A percentile compares a stretch with the other conserved stretches of the same genome.
phyloP scores from a whole-genome alignment of 2,888 invertebrate genomes.

The Diplolepis rosae region DNA sequence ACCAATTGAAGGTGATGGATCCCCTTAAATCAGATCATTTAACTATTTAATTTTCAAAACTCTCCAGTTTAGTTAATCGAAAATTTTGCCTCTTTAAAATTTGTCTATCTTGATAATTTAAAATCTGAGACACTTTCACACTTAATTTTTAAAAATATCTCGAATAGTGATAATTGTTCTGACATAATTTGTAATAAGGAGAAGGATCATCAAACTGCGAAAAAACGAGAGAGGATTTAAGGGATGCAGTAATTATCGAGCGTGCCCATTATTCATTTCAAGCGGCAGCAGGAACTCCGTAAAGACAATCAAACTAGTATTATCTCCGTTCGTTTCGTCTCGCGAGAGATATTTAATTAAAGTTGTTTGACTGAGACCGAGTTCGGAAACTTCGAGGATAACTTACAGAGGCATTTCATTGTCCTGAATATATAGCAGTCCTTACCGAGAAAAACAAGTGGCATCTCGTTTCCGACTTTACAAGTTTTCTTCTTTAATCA shows the following conservation, averaged over 20 bases:
- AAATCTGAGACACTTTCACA: no score
- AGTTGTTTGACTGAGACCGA: slow-evolving; percentile 66
- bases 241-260: slow-evolving; percentile 42
- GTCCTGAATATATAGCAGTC: slow-evolving; percentile 41
- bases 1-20: no score
- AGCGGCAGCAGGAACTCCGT: slow-evolving; percentile 32
- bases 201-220: background rate
- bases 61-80: no score
- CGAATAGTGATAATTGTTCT: background rate
- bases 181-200: background rate
- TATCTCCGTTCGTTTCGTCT: slow-evolving; percentile 57
- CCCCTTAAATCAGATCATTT: no score
- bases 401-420: slow-evolving; percentile 67
- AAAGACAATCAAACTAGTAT: slow-evolving; percentile 63
- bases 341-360: slow-evolving; percentile 69
- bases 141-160: no score
- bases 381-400: slow-evolving; percentile 67
- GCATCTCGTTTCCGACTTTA: background rate
- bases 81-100: no score
- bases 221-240: slow-evolving; percentile 11
- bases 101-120: no score
- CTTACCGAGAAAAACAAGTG: background rate
- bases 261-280: slow-evolving; percentile 55
- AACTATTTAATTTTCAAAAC: no score
- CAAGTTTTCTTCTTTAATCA: background rate